phyloP scores from a whole-genome alignment of 2,888 invertebrate species.

The Esperia sulphurella region DNA sequence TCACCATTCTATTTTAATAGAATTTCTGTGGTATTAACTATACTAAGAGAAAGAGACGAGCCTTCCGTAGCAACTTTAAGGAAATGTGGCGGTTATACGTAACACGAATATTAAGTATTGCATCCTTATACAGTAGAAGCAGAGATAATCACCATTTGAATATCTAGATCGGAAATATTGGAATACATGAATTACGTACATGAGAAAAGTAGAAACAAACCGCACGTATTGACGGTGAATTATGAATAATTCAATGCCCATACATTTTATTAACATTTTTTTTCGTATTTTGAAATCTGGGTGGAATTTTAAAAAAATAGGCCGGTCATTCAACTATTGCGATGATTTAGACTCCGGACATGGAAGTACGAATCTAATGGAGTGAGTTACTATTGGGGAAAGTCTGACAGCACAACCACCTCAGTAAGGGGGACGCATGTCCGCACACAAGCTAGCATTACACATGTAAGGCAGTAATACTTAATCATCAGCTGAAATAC shows the following conservation, averaged over 20 bases:
- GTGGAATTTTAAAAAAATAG: slow-evolving; percentile 62
- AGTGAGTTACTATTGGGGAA: too few relatives aligned
- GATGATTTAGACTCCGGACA: too few relatives aligned
- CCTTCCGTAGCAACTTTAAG: slow-evolving; percentile 11
- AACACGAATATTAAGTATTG: slow-evolving; percentile 30
- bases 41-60: slow-evolving; percentile 3
- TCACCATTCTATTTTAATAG: too few relatives aligned
- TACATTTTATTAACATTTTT: slow-evolving; percentile 55
- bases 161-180: slow-evolving; percentile 57
- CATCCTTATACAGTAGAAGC: slow-evolving; percentile 30
- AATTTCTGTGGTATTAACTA: slow-evolving; percentile 23
- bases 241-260: slow-evolving; percentile 58
- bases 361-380: too few relatives aligned
- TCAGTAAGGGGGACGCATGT: too few relatives aligned
- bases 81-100: slow-evolving; percentile 22
- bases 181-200: slow-evolving; percentile 44
- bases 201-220: slow-evolving; percentile 40
- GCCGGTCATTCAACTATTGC: slow-evolving; percentile 61
- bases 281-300: slow-evolving; percentile 51
- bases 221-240: slow-evolving; percentile 39
- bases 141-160: slow-evolving; percentile 43
- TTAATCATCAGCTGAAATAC: too few relatives aligned
- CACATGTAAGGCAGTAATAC: too few relatives aligned
- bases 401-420: too few relatives aligned
- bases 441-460: too few relatives aligned